A percentile compares a stretch with the other conserved stretches of the same genome.
These are phyloP conservation scores for Alligator mississippiensis DNA, from an alignment of 2,113 vertebrate genomes.

Conservation along the genomic window DNA sequence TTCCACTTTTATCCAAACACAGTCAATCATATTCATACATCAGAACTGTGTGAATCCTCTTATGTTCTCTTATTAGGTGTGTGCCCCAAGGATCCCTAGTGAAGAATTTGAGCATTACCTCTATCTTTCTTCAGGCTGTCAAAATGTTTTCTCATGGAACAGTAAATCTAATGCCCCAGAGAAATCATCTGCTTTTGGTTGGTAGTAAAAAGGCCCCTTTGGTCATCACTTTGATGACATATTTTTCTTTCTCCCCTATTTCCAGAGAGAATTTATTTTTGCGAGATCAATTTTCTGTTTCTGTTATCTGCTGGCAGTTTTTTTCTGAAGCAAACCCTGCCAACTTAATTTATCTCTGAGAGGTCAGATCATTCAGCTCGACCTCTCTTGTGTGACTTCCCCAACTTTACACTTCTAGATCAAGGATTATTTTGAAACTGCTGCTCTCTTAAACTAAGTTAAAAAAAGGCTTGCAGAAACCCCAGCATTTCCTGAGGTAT, in stretches of 20 bases:
- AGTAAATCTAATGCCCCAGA: neutral
- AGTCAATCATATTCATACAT: fast-evolving
- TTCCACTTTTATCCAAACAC: neutral
- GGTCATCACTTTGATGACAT: too few species aligned
- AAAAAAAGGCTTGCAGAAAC: too few species aligned
- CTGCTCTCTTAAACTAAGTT: too few species aligned
- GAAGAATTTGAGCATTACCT: neutral
- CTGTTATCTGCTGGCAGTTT: neutral
- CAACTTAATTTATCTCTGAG: neutral
- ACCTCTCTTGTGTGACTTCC: neutral
- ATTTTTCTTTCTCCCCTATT: neutral
- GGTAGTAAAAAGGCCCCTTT: neutral
- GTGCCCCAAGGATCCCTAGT: neutral
- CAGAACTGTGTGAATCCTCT: neutral
- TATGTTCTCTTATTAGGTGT: neutral
- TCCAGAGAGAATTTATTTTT: neutral
- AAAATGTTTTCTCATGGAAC: neutral
- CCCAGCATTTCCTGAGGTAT: too few species aligned
- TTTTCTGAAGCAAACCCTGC: neutral
- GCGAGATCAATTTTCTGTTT: neutral
- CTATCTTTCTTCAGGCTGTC: neutral
- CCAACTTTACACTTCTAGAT: neutral
- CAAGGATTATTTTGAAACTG: neutral
- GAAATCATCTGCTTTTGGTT: neutral
- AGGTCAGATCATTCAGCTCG: neutral